A percentile compares a stretch with the other conserved stretches of the same genome.
Evolutionary conservation across 2,113 vertebrate genomes (phyloP).

Genomic region (Cisticola juncidis): DNA sequence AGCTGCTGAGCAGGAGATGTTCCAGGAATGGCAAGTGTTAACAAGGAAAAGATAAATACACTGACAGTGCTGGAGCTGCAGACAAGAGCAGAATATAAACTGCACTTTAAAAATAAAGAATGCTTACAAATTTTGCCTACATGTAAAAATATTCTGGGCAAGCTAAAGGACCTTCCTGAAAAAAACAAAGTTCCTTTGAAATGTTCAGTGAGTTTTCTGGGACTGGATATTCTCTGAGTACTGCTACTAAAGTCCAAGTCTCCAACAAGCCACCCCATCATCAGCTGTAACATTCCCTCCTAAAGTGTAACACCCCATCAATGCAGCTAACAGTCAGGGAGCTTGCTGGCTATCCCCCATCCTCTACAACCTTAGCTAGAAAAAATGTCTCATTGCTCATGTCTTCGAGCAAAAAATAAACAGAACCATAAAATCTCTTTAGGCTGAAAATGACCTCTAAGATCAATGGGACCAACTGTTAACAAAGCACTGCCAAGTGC

Average conservation of each 20-base stretch:
- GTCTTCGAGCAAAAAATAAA: conserved; percentile 18
- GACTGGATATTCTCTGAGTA: conserved; percentile 5
- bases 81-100: conserved; percentile 49
- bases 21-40: conserved; percentile 40
- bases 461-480: background rate
- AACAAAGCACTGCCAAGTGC: background rate
- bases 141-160: conserved; percentile 26
- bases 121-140: conserved; percentile 48
- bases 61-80: background rate
- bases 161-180: conserved; percentile 31
- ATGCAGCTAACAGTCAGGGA: background rate
- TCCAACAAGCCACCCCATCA: background rate
- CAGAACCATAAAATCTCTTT: background rate
- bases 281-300: background rate
- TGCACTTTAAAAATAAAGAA: conserved; percentile 21
- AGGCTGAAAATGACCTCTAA: background rate
- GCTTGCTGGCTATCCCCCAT: background rate
- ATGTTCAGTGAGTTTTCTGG: conserved; percentile 18
- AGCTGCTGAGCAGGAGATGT: conserved; percentile 41
- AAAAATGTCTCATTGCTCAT: background rate
- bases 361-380: background rate
- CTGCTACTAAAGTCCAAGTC: background rate
- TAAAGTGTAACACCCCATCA: background rate
- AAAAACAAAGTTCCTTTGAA: conserved; percentile 24
- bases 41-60: conserved; percentile 42